Percentiles rank a stretch among this genome's conserved stretches.
Conservation (phyloP, 1,140 invertebrate genomes). For the Bombus confusus region DNA sequence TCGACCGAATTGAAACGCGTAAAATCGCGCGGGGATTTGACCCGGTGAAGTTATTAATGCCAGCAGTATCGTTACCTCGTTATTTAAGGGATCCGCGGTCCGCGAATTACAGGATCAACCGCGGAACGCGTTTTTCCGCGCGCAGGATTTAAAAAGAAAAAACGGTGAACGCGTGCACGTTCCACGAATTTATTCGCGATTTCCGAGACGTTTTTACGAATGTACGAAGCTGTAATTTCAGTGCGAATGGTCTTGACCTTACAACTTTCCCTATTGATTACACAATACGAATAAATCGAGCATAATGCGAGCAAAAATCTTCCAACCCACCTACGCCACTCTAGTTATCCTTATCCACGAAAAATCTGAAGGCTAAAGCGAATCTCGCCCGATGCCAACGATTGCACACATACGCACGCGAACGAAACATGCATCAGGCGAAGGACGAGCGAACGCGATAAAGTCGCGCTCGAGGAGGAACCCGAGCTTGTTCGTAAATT, state of each 20-base stretch:
- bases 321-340: background rate
- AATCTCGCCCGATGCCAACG: background rate
- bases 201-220: background rate
- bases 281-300: background rate
- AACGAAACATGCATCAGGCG: background rate
- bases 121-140: background rate
- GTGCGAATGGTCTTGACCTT: background rate
- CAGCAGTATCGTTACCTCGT: conserved; percentile 40
- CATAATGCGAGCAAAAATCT: background rate
- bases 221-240: background rate
- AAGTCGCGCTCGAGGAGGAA: conserved; percentile 9
- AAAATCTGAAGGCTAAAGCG: background rate
- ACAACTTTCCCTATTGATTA: background rate
- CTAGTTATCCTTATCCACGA: background rate
- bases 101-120: conserved; percentile 19
- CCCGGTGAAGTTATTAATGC: conserved; percentile 39
- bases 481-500: conserved; percentile 12
- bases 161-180: background rate
- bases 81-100: conserved; percentile 28
- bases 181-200: background rate
- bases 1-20: conserved; percentile 35
- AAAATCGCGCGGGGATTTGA: conserved; percentile 38
- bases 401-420: background rate
- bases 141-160: background rate
- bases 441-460: background rate